Base-by-base conservation (phyloP, 2,113 vertebrate genomes). In the Baryphthengus martii region DNA sequence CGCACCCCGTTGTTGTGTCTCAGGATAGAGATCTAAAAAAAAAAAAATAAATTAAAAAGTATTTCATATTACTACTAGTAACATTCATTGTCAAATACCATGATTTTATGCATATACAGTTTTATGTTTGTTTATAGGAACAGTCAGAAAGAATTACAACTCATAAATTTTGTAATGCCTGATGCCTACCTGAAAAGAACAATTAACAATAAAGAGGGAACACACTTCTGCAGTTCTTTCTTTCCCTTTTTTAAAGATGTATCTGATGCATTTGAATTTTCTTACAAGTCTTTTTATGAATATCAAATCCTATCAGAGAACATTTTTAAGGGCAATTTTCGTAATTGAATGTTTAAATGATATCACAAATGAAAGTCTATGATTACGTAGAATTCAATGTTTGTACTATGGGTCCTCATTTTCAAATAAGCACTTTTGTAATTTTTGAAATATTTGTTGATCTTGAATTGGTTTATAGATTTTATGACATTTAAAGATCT, bases 1-100 rank as follows among this genome's bases (percentile, higher is more conserved):
- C 97, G 98, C 98, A 99, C 99, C 97, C 97, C 99, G 98, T 97
- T 98, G 97, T 98, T 98, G 93, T 97, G 97, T 99, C 99, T 99
- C 99, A 99, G 99, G 98, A 98, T 88, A 99, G 98, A 98, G 98
- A 98, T 98, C 99, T 99, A 96, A 96, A 97, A 95, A 56, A 59
- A 76, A 89, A 71, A 94, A 35, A 87, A n/a, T n/a, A n/a, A 56
- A 25, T 10, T 33, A 44, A n/a, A 21, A 47, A 75, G 3, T 3
- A 17, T 73, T 55, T 82, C 6, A n/a, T 45, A 55, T 72, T 53
- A 76, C 14, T 72, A 21, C 7, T 68, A 26, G 20, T 44, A 45
- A 55, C 3, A 42, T 15, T 17, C 4, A 73, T 47, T 76, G 5
- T 47, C 15, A 68, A n/a, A 35, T 16, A 45, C 0, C 1, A 40